Percentiles rank a stretch among this genome's conserved stretches.
phyloP scores from a whole-genome alignment of 2,888 invertebrate genomes.

The Dyspetes luteomarginatus region DNA sequence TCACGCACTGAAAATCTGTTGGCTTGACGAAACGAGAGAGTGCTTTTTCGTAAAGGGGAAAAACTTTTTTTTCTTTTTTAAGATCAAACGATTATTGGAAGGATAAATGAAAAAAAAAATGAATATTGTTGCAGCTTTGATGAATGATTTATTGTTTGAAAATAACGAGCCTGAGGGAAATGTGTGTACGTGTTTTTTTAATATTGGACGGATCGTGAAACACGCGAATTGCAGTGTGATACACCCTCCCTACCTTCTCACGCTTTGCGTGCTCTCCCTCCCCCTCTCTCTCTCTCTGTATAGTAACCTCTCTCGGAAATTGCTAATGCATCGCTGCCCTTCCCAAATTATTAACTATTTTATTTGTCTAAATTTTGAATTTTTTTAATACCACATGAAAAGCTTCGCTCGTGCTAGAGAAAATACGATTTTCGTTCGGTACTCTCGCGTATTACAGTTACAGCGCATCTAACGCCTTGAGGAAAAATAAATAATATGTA shows the following conservation, averaged over 20 bases:
- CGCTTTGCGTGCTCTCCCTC: conserved; percentile 28
- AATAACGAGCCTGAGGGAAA: conserved; percentile 5
- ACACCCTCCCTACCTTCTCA: conserved; percentile 51
- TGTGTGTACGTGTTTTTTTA: conserved; percentile 21
- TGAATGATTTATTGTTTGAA: conserved; percentile 28
- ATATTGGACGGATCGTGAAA: conserved; percentile 55
- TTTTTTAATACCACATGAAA: too few species aligned
- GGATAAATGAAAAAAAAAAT: not conserved
- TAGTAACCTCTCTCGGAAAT: conserved; percentile 14
- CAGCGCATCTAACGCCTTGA: conserved; percentile 34
- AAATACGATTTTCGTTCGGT: conserved; percentile 2
- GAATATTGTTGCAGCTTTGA: not conserved
- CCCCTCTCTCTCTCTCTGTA: conserved; percentile 15
- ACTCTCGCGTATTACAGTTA: conserved; percentile 18
- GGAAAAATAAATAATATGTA: conserved; percentile 41
- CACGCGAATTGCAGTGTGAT: conserved; percentile 50
- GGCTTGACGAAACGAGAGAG: not conserved
- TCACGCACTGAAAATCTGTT: not conserved
- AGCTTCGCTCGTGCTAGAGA: conserved; percentile 21
- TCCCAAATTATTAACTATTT: conserved; percentile 42
- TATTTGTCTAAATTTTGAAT: conserved; percentile 13
- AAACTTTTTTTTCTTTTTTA: not conserved
- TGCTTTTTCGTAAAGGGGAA: not conserved
- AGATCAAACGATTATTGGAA: not conserved
- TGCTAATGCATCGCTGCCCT: conserved; percentile 34